Conservation (phyloP, 2,888 invertebrate genomes). For the Macrophya annulata region DNA sequence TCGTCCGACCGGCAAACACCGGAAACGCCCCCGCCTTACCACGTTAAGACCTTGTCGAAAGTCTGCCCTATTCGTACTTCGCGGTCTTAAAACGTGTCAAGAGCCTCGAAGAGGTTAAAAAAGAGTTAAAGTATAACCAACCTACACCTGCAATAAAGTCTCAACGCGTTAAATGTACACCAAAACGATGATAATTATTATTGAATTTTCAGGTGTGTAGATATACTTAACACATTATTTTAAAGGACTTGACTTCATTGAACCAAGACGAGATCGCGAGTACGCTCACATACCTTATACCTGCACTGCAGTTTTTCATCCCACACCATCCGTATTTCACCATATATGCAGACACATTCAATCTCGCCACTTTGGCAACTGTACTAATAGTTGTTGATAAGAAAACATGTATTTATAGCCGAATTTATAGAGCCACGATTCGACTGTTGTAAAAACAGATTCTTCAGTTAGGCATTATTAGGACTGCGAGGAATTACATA, state of each 20-base stretch:
- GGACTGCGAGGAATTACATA: background rate
- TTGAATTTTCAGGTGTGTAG: too few relatives aligned
- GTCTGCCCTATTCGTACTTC: conserved; percentile 15
- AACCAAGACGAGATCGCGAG: background rate
- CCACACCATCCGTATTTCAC: too few relatives aligned
- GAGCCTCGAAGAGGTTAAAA: conserved; percentile 11
- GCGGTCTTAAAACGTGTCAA: conserved; percentile 16
- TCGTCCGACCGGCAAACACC: conserved; percentile 11
- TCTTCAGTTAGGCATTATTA: background rate
- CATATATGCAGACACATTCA: too few relatives aligned
- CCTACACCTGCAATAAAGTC: background rate
- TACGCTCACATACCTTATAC: background rate
- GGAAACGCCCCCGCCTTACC: conserved; percentile 21
- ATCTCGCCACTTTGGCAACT: too few relatives aligned
- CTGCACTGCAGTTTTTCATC: background rate
- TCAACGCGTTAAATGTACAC: background rate
- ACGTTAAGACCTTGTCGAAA: conserved; percentile 9
- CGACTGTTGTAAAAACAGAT: background rate
- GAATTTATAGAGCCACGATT: too few relatives aligned
- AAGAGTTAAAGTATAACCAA: background rate
- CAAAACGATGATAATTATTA: background rate
- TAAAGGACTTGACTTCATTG: background rate
- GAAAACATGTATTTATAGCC: too few relatives aligned
- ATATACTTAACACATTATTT: background rate
- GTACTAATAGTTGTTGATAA: too few relatives aligned